phyloP scores from a whole-genome alignment of 1,140 invertebrate species.

The Trichonephila clavata region DNA sequence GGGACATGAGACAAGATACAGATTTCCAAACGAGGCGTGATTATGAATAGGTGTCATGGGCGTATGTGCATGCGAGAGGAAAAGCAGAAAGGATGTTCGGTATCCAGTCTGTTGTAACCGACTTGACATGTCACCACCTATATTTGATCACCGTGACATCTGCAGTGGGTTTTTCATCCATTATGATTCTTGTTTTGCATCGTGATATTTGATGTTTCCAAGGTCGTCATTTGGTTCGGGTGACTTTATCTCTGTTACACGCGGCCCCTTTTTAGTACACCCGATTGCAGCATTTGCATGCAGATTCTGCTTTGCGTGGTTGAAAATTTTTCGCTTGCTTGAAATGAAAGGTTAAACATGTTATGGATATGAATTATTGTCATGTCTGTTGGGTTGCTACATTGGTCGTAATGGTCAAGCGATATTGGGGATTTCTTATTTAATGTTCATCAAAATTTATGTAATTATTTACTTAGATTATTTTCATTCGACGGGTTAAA shows the following conservation, averaged over 20 bases:
- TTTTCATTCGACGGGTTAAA: no score
- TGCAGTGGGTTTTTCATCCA: conserved; percentile 30
- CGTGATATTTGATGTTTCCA: background rate
- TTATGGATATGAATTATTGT: no score
- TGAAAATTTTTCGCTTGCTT: background rate
- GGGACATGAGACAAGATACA: background rate
- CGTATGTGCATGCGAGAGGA: background rate
- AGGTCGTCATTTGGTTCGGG: background rate
- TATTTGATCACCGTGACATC: conserved; percentile 42
- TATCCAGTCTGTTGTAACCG: conserved; percentile 11
- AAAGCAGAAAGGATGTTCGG: conserved; percentile 16
- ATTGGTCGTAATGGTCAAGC: no score
- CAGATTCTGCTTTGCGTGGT: background rate
- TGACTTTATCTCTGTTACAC: background rate
- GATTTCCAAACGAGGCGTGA: background rate
- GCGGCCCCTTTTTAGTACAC: background rate
- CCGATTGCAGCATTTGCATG: background rate
- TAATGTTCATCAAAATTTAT: no score
- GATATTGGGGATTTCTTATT: no score
- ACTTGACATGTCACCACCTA: conserved; percentile 33
- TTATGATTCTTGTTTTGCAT: conserved; percentile 23
- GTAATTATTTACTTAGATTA: no score
- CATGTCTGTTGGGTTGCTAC: no score
- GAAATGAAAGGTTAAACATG: background rate
- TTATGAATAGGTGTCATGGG: conserved; percentile 13